phyloP scores from a whole-genome alignment of 2,797 vertebrate species.

The Champsocephalus gunnari region DNA sequence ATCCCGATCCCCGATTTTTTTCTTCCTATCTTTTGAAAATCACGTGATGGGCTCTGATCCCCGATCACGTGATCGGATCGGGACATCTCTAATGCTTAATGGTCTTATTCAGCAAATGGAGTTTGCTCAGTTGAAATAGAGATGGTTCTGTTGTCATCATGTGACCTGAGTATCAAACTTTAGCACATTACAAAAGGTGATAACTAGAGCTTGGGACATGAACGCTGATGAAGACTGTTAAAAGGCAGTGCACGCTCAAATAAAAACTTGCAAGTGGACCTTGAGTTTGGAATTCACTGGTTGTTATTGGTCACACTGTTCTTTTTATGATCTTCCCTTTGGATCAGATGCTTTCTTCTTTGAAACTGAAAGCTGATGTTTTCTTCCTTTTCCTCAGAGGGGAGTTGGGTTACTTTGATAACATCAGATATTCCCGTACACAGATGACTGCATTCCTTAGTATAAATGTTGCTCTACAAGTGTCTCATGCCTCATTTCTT shows the following conservation, averaged over 20 bases:
- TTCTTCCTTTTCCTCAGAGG: background rate
- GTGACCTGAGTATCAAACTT: background rate
- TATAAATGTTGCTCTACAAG: conserved; percentile 1
- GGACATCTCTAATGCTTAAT: too few species aligned
- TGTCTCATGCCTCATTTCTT: background rate
- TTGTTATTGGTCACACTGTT: background rate
- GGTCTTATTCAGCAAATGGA: background rate
- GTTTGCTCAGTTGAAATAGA: background rate
- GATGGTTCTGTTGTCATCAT: background rate
- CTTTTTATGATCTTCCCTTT: background rate
- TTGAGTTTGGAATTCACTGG: background rate
- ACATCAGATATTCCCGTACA: conserved; percentile 17
- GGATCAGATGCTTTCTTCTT: background rate
- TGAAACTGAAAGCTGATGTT: background rate
- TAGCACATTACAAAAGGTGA: background rate
- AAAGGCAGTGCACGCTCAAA: background rate
- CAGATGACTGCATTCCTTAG: background rate
- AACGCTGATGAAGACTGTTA: background rate
- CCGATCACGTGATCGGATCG: too few species aligned
- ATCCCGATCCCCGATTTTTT: too few species aligned
- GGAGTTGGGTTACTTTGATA: conserved; percentile 3
- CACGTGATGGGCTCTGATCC: too few species aligned
- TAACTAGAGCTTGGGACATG: background rate
- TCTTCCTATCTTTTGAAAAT: too few species aligned
- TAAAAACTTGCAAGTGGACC: background rate